A percentile compares a stretch with the other conserved stretches of the same genome.
These are phyloP conservation scores for Polydrusus tereticollis DNA, from an alignment of 2,888 invertebrate genomes.

Conservation along the genomic window DNA sequence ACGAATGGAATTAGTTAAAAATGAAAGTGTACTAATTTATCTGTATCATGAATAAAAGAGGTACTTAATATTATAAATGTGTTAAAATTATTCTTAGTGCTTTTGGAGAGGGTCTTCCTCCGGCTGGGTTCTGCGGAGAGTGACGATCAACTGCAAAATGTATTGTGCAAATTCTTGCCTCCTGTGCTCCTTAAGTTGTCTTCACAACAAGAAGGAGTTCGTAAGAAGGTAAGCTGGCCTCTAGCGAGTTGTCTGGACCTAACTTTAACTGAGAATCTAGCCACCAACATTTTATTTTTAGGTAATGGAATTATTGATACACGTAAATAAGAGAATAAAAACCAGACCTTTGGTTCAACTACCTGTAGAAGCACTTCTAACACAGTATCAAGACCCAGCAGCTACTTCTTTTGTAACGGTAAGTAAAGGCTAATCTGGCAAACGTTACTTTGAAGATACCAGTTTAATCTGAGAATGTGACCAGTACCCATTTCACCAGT, in stretches of 20 bases:
- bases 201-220: slow-evolving; percentile 87
- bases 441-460: no score
- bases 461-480: no score
- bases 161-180: slow-evolving; percentile 85
- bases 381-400: slow-evolving; percentile 83
- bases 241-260: no score
- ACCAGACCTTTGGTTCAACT: slow-evolving; percentile 86
- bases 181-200: slow-evolving; percentile 92
- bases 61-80: background rate
- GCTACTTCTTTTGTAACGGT: slow-evolving; percentile 85
- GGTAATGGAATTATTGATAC: slow-evolving; percentile 93
- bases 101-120: slow-evolving; percentile 90
- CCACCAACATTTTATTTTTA: slow-evolving; percentile 60
- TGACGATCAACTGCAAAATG: slow-evolving; percentile 88
- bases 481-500: no score
- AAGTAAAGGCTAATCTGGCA: slow-evolving; percentile 66
- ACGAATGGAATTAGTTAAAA: background rate
- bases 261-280: background rate
- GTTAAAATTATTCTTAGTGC: slow-evolving; percentile 71
- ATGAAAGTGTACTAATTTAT: no score
- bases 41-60: background rate
- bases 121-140: slow-evolving; percentile 90
- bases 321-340: slow-evolving; percentile 91
- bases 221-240: slow-evolving; percentile 66
- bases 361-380: slow-evolving; percentile 86